Evolutionary conservation across 2,113 vertebrate species (phyloP), one percentile per base, ranked within the genome.

Genomic region (Chiloscyllium plagiosum): DNA sequence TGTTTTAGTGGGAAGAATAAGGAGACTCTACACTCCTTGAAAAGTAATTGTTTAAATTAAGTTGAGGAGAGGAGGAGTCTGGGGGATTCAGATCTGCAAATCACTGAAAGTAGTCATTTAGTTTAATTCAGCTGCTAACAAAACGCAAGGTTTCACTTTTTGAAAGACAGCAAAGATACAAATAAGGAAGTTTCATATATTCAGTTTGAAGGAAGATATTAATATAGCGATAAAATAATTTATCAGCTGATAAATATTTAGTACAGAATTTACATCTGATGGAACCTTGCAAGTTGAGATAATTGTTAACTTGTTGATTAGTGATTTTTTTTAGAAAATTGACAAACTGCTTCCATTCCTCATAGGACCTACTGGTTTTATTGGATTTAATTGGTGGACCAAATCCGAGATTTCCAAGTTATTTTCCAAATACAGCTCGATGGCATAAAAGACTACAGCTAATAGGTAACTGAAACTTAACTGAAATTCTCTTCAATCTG

Each of bases 351-450:
- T 95, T 96, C 96, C 96, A 96, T 97, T 95, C 97, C 92, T 96
- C 96, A 47, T 96, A 99, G 99, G 99, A 99, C 97, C 97, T 99
- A 96, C 97, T 99, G 97, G 97, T 99, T 95, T 96, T 99, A 96
- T 47, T 99, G 98, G 99, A 99, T 97, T 98, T 99, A 97, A 98
- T 99, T 93, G 99, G 99, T 86, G 98, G 97, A 87, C 97, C 98
- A 94, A 98, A 97, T 70, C 99, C 99, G 66, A 97, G 96, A 85
- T 99, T 99, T 96, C 98, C 98, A 50, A 98, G 97, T 97, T 98
- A 99, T 96, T 99, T 99, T 96, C 97, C 97, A 96, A 98, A 97
- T 92, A 98, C 99, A 0, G 95, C 96, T 37, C 97, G 97, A 65
- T 99, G 99, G 99, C 98, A 99, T 96, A 96, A 97, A 96, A 98